These are phyloP conservation scores for Chrysemys picta DNA, from an alignment of 2,113 vertebrate genomes.

Conservation along the genomic window DNA sequence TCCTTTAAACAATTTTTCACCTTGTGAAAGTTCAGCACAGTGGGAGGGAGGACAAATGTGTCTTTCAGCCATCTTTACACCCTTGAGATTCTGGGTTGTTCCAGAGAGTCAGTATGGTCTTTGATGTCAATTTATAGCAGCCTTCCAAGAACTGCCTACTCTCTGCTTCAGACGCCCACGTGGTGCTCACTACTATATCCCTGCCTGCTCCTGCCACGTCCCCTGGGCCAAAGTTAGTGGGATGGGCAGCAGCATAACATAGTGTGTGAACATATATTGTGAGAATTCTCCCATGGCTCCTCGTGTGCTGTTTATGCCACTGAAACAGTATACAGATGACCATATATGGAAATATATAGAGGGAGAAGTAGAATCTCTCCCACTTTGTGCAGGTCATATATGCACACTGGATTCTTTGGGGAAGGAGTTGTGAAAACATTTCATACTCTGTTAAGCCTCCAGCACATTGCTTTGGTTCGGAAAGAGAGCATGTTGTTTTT, in stretches of 20 bases:
- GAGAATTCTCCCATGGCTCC: not conserved
- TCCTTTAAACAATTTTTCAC: not conserved
- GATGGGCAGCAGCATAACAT: not conserved
- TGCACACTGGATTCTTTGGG: not conserved
- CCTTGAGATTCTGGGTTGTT: too few species aligned
- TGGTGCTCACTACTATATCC: not conserved
- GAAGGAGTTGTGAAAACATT: not conserved
- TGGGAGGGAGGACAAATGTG: not conserved
- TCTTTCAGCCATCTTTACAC: not conserved
- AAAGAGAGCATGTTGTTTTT: not conserved
- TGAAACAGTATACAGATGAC: not conserved
- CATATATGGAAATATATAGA: not conserved
- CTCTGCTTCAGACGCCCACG: not conserved
- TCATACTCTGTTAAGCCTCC: not conserved
- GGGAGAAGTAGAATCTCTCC: not conserved
- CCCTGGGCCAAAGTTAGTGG: not conserved
- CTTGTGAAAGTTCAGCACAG: not conserved
- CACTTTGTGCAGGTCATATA: not conserved
- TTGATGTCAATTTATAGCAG: fast-evolving
- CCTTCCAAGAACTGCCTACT: not conserved
- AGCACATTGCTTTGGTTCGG: not conserved
- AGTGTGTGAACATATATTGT: not conserved
- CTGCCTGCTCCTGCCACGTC: fast-evolving
- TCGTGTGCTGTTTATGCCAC: not conserved
- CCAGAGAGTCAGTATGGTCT: not conserved